A percentile compares a stretch with the other conserved stretches of the same genome.
These are phyloP conservation scores for Odocoileus virginianus DNA, from an alignment of 2,113 vertebrate genomes.

Conservation along the genomic window DNA sequence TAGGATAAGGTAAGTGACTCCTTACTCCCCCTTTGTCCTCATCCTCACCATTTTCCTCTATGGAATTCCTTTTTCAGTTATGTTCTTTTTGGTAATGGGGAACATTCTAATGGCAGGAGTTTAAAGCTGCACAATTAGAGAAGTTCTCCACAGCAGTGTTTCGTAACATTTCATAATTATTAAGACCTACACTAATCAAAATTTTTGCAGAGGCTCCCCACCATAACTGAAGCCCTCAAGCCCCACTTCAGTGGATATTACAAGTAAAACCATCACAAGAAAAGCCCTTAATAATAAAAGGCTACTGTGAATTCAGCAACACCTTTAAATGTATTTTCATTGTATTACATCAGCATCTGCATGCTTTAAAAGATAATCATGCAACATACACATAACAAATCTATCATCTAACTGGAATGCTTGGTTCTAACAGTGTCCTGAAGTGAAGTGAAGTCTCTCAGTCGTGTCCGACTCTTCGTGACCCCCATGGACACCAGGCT, in stretches of 20 bases:
- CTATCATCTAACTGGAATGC: background rate
- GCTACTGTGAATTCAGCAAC: background rate
- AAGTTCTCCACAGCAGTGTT: slow-evolving; percentile 1
- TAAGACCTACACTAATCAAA: background rate
- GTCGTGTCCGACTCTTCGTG: no score
- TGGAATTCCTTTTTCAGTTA: background rate
- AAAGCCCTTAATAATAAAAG: background rate
- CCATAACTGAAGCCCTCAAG: background rate
- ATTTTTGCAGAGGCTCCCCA: background rate
- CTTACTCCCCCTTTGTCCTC: background rate
- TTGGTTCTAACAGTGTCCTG: background rate
- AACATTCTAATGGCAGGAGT: background rate
- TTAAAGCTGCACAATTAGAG: background rate
- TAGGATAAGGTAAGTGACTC: background rate
- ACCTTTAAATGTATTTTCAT: background rate
- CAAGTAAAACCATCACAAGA: background rate
- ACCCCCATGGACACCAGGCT: no score
- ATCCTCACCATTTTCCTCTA: background rate
- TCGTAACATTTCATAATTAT: background rate
- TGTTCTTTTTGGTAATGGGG: background rate
- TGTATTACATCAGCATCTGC: background rate
- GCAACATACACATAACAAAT: background rate
- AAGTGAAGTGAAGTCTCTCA: no score
- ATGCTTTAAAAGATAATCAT: background rate
- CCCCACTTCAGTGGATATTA: background rate